Conservation (phyloP, 2,888 invertebrate species). For the Sycophila texana region DNA sequence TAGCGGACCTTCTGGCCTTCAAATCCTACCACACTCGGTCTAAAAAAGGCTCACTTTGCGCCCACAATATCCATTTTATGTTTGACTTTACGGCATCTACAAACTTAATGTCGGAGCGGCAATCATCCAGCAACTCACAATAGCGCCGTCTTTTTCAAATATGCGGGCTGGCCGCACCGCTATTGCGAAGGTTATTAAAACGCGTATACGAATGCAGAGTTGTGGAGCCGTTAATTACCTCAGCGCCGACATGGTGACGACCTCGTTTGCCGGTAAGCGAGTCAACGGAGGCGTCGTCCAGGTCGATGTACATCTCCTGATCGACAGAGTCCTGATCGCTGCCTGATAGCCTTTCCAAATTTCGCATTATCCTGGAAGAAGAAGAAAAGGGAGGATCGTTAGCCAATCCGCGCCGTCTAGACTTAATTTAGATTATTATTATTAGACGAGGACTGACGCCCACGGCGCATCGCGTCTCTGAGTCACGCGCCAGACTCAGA, state of each 20-base stretch:
- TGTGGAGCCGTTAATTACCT: conserved; percentile 63
- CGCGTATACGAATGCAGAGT: background rate
- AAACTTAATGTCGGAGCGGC: background rate
- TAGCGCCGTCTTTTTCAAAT: too few species aligned
- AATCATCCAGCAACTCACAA: background rate
- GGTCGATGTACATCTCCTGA: conserved; percentile 75
- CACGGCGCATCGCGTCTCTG: too few species aligned
- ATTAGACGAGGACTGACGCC: too few species aligned
- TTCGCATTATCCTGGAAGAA: conserved; percentile 71
- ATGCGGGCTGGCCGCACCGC: background rate
- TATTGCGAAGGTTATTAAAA: too few species aligned
- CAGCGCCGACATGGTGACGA: conserved; percentile 70
- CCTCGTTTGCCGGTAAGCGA: conserved; percentile 74
- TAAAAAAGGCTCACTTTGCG: too few species aligned
- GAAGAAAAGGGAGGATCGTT: conserved; percentile 2
- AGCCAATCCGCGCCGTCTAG: background rate
- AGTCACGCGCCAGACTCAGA: too few species aligned
- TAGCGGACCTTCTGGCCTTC: too few species aligned
- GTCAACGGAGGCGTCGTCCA: conserved; percentile 75
- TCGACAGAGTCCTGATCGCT: conserved; percentile 74
- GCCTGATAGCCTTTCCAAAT: conserved; percentile 73
- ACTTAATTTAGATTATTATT: too few species aligned
- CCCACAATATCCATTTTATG: too few species aligned
- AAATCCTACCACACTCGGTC: too few species aligned
- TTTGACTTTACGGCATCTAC: too few species aligned